Evolutionary conservation across 2,888 invertebrate species (phyloP).

Genomic region (Oscheius sp.): DNA sequence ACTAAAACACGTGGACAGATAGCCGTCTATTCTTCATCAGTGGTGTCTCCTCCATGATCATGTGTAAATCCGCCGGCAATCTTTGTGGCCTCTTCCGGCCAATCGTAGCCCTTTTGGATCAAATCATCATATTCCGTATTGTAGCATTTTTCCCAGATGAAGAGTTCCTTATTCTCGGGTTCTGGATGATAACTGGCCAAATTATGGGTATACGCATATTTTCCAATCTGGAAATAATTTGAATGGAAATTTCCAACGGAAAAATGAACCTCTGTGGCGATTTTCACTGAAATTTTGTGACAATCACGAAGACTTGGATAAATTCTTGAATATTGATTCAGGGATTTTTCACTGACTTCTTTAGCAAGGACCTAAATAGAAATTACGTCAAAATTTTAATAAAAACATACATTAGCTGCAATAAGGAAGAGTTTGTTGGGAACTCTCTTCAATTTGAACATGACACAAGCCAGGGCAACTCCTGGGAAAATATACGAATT

Average conservation of each 20-base stretch:
- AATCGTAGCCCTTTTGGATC: slow-evolving; percentile 75
- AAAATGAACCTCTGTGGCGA: slow-evolving; percentile 74
- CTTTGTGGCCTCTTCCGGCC: slow-evolving; percentile 74
- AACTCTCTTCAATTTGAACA: slow-evolving; percentile 92
- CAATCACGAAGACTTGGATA: slow-evolving; percentile 90
- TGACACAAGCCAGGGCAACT: slow-evolving; percentile 89
- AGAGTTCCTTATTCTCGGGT: slow-evolving; percentile 77
- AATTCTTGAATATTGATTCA: slow-evolving; percentile 84
- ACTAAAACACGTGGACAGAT: too few relatives aligned
- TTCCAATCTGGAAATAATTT: slow-evolving; percentile 40
- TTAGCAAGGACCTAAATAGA: slow-evolving; percentile 81
- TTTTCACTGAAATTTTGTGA: slow-evolving; percentile 86
- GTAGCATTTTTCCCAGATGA: slow-evolving; percentile 75
- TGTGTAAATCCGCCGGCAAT: slow-evolving; percentile 66
- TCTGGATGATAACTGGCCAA: slow-evolving; percentile 77
- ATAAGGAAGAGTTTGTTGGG: slow-evolving; percentile 92
- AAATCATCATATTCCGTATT: slow-evolving; percentile 76
- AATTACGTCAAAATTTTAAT: neutral
- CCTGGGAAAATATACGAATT: slow-evolving; percentile 98
- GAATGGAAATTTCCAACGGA: neutral
- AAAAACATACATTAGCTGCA: slow-evolving; percentile 83
- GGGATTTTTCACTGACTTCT: slow-evolving; percentile 84
- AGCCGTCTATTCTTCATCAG: neutral
- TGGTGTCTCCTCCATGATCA: neutral
- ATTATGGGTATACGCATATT: slow-evolving; percentile 82